Evolutionary conservation across 2,797 vertebrate species (phyloP).

Genomic region (Chromobotia macracanthus): DNA sequence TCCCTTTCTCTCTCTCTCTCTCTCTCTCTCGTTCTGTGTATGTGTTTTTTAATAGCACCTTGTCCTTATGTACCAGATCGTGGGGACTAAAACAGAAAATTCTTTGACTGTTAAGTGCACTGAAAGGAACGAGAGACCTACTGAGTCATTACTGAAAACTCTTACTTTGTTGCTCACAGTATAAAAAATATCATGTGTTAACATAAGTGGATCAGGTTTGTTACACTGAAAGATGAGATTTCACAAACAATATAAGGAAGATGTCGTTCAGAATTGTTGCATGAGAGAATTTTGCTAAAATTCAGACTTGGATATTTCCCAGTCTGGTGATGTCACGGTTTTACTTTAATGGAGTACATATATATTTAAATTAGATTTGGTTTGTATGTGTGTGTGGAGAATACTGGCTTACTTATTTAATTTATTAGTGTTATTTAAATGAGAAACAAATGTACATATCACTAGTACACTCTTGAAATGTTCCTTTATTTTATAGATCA

Average conservation of each 20-base stretch:
- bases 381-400: background rate
- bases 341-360: background rate
- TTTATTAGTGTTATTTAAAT: background rate
- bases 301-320: background rate
- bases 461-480: background rate
- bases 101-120: background rate
- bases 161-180: conserved; percentile 2
- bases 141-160: background rate
- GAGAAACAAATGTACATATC: background rate
- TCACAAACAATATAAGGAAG: conserved; percentile 5
- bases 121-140: background rate
- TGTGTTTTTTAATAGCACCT: background rate
- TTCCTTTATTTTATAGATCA: background rate
- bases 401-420: background rate
- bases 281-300: no score
- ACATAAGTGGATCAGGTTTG: background rate
- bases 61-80: background rate
- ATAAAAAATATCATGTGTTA: conserved; percentile 20
- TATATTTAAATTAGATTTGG: background rate
- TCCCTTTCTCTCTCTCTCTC: background rate
- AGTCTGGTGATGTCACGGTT: background rate
- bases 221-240: conserved; percentile 12
- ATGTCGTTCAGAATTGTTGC: background rate
- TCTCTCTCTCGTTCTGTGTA: background rate
- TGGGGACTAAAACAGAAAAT: background rate